A percentile compares a stretch with the other conserved stretches of the same genome.
phyloP scores from a whole-genome alignment of 2,797 vertebrate species.

The Eulemur rubriventer region DNA sequence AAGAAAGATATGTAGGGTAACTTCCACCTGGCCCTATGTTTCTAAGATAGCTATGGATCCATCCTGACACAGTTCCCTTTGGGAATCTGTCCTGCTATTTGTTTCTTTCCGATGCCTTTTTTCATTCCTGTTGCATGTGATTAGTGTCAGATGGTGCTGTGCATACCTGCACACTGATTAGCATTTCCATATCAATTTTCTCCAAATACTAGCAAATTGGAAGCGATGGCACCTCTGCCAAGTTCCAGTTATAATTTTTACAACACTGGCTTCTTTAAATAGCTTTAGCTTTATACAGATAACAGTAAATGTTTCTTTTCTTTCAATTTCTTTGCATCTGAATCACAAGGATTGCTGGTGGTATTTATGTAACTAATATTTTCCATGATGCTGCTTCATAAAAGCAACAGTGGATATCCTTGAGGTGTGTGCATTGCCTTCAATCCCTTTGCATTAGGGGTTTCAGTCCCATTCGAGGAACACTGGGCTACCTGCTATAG shows the following conservation, averaged over 20 bases:
- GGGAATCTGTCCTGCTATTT: neutral
- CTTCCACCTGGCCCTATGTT: neutral
- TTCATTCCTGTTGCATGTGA: neutral
- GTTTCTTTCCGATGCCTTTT: neutral
- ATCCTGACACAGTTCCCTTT: neutral
- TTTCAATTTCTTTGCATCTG: conserved; percentile 27
- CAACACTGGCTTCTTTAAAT: neutral
- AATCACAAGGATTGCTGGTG: neutral
- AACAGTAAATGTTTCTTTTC: neutral
- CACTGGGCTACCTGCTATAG: neutral
- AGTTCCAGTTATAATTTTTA: neutral
- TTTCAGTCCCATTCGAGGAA: neutral
- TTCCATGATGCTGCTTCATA: neutral
- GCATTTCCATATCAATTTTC: neutral
- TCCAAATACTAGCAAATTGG: neutral
- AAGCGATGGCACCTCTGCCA: neutral
- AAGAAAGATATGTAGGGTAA: neutral
- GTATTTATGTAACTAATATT: neutral
- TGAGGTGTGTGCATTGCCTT: neutral
- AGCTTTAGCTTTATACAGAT: neutral
- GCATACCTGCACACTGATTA: neutral
- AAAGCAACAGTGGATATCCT: neutral
- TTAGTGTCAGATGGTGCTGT: neutral
- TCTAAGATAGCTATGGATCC: neutral
- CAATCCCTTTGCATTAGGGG: neutral